Conservation (phyloP, 2,113 vertebrate species). For the Connochaetes taurinus region DNA sequence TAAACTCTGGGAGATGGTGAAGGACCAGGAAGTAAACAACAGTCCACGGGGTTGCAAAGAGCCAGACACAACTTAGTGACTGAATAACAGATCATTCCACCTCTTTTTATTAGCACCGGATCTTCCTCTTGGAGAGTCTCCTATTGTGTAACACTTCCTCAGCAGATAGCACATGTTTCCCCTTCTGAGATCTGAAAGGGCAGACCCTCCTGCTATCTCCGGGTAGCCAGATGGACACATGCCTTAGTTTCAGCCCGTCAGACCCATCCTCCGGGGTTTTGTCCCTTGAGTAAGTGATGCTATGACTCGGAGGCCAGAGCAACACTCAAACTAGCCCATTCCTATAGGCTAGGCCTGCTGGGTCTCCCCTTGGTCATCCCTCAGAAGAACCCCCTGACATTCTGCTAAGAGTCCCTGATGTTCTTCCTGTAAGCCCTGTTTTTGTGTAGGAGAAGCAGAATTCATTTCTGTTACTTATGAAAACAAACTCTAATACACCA, state of each 20-base stretch:
- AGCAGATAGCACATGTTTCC: neutral
- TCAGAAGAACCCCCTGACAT: neutral
- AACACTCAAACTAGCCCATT: rapidly evolving
- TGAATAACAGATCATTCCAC: neutral
- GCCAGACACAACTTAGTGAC: neutral
- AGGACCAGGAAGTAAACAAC: neutral
- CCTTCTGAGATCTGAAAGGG: neutral
- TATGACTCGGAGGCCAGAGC: too few species aligned
- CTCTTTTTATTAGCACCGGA: neutral
- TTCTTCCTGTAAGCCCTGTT: neutral
- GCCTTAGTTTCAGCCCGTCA: neutral
- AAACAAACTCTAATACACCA: neutral
- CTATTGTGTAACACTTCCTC: neutral
- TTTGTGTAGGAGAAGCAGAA: neutral
- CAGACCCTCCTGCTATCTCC: neutral
- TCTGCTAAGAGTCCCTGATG: neutral
- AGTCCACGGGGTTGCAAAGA: neutral
- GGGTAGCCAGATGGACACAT: neutral
- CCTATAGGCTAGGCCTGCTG: neutral
- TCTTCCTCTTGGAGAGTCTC: neutral
- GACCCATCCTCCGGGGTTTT: neutral
- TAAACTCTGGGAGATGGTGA: neutral
- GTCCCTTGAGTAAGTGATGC: neutral
- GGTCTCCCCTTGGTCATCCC: neutral
- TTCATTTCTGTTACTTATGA: neutral